These are phyloP conservation scores for Achatina immaculata DNA, from an alignment of 1,140 invertebrate species.

Conservation along the genomic window DNA sequence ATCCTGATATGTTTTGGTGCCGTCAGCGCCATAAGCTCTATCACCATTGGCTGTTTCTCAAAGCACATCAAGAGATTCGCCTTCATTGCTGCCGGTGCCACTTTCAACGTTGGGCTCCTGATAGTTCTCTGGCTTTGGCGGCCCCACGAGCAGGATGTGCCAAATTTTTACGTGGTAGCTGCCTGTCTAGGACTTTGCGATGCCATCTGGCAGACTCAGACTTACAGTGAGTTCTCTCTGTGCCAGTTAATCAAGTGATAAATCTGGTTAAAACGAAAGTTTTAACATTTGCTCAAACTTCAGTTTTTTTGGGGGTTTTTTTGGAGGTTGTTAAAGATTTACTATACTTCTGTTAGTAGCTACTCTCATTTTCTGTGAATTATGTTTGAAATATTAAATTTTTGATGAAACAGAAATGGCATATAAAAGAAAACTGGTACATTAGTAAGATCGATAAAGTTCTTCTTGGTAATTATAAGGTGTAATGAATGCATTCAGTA, in stretches of 20 bases:
- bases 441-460: too few relatives aligned
- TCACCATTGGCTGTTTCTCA: conserved; percentile 67
- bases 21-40: conserved; percentile 65
- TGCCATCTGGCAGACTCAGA: conserved; percentile 72
- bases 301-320: background rate
- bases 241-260: background rate
- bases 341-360: background rate
- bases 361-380: too few relatives aligned
- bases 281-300: background rate
- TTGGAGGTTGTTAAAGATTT: background rate
- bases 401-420: too few relatives aligned
- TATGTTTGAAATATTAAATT: too few relatives aligned
- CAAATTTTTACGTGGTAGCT: conserved; percentile 72
- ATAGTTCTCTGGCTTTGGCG: conserved; percentile 71
- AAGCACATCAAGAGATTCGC: conserved; percentile 69
- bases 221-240: conserved; percentile 70
- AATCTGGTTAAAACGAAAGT: background rate
- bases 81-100: conserved; percentile 67
- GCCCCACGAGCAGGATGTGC: conserved; percentile 66
- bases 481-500: too few relatives aligned
- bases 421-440: too few relatives aligned
- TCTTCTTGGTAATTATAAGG: too few relatives aligned
- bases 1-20: conserved; percentile 70
- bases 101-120: conserved; percentile 70
- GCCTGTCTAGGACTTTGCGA: conserved; percentile 71